Evolutionary conservation across 2,888 invertebrate species (phyloP).

Genomic region (Lomographa bimaculata): DNA sequence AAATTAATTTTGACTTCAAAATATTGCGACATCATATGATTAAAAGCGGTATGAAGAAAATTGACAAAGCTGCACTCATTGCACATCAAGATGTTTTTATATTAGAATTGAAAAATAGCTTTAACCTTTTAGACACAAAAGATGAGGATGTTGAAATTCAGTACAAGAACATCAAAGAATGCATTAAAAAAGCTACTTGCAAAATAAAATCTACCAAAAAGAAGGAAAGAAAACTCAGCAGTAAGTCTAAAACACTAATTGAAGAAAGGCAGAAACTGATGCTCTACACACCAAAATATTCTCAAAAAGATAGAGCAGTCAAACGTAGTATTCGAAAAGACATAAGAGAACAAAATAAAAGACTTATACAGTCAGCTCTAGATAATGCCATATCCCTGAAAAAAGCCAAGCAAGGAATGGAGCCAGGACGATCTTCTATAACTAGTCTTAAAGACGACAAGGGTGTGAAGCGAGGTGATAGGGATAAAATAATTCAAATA

Average conservation of each 20-base stretch:
- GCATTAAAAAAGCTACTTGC: background rate
- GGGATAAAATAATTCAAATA: no score
- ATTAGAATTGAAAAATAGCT: constrained; percentile 5
- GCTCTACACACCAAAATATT: background rate
- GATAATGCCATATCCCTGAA: background rate
- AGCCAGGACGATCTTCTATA: no score
- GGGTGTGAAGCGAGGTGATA: no score
- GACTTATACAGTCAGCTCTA: background rate
- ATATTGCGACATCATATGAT: background rate
- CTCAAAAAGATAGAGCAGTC: no score
- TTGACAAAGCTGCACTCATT: background rate
- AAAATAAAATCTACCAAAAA: constrained; percentile 1
- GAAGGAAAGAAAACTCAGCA: background rate
- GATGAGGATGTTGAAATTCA: background rate
- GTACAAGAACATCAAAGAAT: background rate
- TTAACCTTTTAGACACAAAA: background rate
- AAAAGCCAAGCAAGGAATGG: no score
- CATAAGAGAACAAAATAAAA: background rate
- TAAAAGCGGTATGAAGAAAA: background rate
- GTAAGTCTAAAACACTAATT: background rate
- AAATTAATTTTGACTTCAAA: background rate
- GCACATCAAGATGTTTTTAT: constrained; percentile 1
- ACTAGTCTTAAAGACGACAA: no score
- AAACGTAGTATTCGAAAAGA: no score
- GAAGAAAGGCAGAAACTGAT: background rate